Percentiles rank a stretch among this genome's conserved stretches.
Conservation (phyloP, 2,797 vertebrate genomes). For the Moxostoma hubbsi region DNA sequence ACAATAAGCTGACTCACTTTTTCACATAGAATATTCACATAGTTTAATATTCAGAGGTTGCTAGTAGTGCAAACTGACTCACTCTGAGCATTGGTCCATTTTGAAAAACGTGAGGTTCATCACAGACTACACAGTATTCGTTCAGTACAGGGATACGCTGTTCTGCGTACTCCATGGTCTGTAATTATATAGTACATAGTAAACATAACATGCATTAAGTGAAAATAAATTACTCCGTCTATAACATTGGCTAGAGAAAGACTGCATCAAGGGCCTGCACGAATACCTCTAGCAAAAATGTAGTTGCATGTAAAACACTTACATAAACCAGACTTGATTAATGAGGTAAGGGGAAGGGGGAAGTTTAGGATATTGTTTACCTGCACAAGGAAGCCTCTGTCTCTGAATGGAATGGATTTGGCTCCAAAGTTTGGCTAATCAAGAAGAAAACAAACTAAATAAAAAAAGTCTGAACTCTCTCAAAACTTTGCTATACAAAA, state of each 20-base stretch:
- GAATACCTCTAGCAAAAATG: not conserved
- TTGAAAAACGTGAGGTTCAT: constrained; percentile 90
- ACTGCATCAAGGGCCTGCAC: not conserved
- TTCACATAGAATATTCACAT: too few species aligned
- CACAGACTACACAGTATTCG: constrained; percentile 91
- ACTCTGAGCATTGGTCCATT: constrained; percentile 92
- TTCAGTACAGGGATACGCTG: constrained; percentile 90
- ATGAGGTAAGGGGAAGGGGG: not conserved
- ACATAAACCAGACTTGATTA: constrained; percentile 15
- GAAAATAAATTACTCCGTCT: not conserved
- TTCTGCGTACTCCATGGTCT: constrained; percentile 91
- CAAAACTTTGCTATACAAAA: not conserved
- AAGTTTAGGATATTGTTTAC: constrained; percentile 67
- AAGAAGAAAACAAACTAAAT: constrained; percentile 54
- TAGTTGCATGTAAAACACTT: constrained; percentile 6
- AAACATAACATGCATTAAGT: not conserved
- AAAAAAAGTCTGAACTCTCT: not conserved
- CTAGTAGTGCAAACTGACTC: constrained; percentile 62
- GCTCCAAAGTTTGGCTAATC: constrained; percentile 83
- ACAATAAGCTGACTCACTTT: not conserved
- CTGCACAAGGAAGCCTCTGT: constrained; percentile 89
- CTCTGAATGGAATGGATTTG: constrained; percentile 83
- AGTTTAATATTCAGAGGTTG: not conserved
- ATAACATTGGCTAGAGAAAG: not conserved
- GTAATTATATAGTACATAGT: constrained; percentile 56